These are phyloP conservation scores for Drosophila prolongata DNA, from an alignment of 2,888 invertebrate genomes.

Conservation along the genomic window DNA sequence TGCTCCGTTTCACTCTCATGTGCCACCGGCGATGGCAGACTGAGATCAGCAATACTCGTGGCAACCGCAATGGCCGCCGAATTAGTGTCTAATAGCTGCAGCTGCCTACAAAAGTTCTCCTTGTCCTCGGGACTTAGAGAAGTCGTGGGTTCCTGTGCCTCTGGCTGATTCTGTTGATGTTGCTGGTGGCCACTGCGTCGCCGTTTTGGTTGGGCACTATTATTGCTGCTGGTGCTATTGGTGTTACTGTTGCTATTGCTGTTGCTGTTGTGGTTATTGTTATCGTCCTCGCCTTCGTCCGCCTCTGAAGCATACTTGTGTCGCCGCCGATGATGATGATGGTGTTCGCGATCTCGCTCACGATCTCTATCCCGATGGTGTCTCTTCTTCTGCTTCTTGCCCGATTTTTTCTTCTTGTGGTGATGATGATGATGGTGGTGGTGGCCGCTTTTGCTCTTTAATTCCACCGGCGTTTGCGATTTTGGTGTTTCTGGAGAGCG, in stretches of 20 bases:
- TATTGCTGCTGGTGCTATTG: slow-evolving; percentile 45
- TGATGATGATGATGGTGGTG: slow-evolving; percentile 63
- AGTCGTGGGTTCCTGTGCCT: slow-evolving; percentile 29
- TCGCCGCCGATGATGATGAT: slow-evolving; percentile 70
- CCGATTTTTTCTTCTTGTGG: slow-evolving; percentile 81
- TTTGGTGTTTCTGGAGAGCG: slow-evolving; percentile 53
- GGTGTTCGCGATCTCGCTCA: slow-evolving; percentile 40
- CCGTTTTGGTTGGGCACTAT: slow-evolving; percentile 41
- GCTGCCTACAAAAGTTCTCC: slow-evolving; percentile 80
- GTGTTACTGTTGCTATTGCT: slow-evolving; percentile 43
- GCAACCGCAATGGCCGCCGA: slow-evolving; percentile 74
- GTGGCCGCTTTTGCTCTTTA: slow-evolving; percentile 51
- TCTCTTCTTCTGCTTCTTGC: slow-evolving; percentile 81
- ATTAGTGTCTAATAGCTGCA: slow-evolving; percentile 65
- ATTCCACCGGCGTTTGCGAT: slow-evolving; percentile 63
- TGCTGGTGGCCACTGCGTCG: slow-evolving; percentile 49
- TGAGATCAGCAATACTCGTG: slow-evolving; percentile 71
- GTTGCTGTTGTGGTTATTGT: slow-evolving; percentile 38
- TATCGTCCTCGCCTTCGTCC: slow-evolving; percentile 50
- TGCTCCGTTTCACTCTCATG: slow-evolving; percentile 50
- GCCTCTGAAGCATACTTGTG: slow-evolving; percentile 76
- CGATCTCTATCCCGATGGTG: slow-evolving; percentile 70
- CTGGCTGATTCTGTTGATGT: slow-evolving; percentile 25
- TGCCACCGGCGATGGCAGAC: slow-evolving; percentile 64
- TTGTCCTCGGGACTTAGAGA: slow-evolving; percentile 82